Percentiles rank a stretch among this genome's conserved stretches.
Conservation (phyloP, 2,888 invertebrate species). For the Prosopocoilus inquinatus region DNA sequence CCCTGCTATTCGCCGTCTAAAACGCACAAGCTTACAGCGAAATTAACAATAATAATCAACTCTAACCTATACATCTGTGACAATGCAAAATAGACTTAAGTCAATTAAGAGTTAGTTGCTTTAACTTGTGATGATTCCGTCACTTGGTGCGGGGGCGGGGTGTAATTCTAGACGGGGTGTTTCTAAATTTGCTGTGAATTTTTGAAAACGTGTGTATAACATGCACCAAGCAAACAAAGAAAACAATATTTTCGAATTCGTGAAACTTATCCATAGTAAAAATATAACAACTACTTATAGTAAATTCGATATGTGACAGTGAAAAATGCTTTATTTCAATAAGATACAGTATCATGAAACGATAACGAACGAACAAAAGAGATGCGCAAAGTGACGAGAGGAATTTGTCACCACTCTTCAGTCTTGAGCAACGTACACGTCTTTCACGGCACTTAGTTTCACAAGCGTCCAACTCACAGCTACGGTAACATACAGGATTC, state of each 20-base stretch:
- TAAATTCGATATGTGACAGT: conserved; percentile 35
- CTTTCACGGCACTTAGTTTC: conserved; percentile 36
- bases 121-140: no score
- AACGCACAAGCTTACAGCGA: background rate
- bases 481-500: conserved; percentile 37
- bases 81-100: background rate
- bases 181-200: no score
- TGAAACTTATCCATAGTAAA: conserved; percentile 23
- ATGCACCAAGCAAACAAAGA: conserved; percentile 8
- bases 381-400: conserved; percentile 33
- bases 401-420: conserved; percentile 41
- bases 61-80: background rate
- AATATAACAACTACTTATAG: conserved; percentile 29
- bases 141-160: no score
- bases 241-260: conserved; percentile 22
- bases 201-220: conserved; percentile 10
- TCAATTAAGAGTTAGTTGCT: background rate
- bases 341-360: conserved; percentile 23
- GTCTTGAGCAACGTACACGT: conserved; percentile 40
- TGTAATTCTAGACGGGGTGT: no score
- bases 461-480: conserved; percentile 37
- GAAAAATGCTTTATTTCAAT: conserved; percentile 29
- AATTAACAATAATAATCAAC: background rate
- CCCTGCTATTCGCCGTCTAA: no score
- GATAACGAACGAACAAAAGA: conserved; percentile 28